Base-by-base conservation (phyloP, 2,888 invertebrate genomes). In the Melieria omissa region DNA sequence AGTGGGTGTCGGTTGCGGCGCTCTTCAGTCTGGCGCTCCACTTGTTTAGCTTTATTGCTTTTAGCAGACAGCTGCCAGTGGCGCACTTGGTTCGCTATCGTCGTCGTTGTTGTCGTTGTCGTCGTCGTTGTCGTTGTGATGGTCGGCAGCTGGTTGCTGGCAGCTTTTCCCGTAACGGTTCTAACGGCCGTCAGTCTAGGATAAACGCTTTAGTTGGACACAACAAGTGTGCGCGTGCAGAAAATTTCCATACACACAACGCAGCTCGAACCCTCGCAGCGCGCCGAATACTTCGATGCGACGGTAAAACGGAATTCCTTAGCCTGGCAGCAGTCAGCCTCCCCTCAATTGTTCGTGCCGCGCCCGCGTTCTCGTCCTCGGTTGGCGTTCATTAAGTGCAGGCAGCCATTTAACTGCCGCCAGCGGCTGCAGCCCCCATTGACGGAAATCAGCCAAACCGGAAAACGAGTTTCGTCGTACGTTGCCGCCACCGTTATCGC, bases 151-250 rank as follows among this genome's bases (percentile, higher is more conserved):
- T 54, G 66, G 70, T 71, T 71, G 73, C 71, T 76, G 78, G 76
- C 79, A 74, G 77, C 79, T 75, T 86, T 86, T 86, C 85, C 85
- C 84, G 82, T 79, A 81, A 79, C 79, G 78, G 80, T 77, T 78
- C 75, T 80, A 71, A 73, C 75, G 61, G 78, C 81, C 82, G 81
- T 85, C 85, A 86, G 86, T 86, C 85, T 85, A 86, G 86, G 86
- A 84, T 85, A 86, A 85, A 86, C 85, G 85, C 84, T 86, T 86
- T 83, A 82, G 83, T 82, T 84, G 83, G 82, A 83, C 86, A 86
- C 86, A 86, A 86, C 86, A 86, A 85, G 85, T 86, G 85, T 83
- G 83, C 85, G 85, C 84, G 82, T 83, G 78, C 77, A 76, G 81
- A 79, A 72, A 67, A 67, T 44, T 52, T 67, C 42, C 46, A 66